These are phyloP conservation scores for Aegotheles bennettii DNA, from an alignment of 2,113 vertebrate genomes.

Conservation along the genomic window DNA sequence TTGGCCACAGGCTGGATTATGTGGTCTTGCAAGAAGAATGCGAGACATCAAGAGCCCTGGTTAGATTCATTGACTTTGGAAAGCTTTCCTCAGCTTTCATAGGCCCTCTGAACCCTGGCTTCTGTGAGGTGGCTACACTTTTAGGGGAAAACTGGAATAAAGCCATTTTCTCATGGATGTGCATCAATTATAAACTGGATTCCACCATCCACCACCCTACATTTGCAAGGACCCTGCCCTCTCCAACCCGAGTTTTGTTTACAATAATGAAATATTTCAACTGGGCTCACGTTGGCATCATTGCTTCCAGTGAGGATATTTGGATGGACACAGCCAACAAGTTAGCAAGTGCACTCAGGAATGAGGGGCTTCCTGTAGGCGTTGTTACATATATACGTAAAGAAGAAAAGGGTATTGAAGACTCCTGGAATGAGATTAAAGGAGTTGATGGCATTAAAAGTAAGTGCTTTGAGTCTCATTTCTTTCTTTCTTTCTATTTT, in stretches of 20 bases:
- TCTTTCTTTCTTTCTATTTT: too few species aligned
- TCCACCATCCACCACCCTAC: slow-evolving; percentile 68
- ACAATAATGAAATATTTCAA: slow-evolving; percentile 83
- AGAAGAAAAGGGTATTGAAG: slow-evolving; percentile 74
- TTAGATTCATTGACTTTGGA: slow-evolving; percentile 75
- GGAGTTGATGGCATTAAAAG: slow-evolving; percentile 77
- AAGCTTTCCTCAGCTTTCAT: slow-evolving; percentile 78
- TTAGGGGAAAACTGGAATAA: slow-evolving; percentile 86
- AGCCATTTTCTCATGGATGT: slow-evolving; percentile 86
- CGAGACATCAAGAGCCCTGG: slow-evolving; percentile 80
- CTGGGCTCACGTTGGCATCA: slow-evolving; percentile 85
- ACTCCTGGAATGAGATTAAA: slow-evolving; percentile 74
- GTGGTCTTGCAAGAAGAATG: slow-evolving; percentile 84
- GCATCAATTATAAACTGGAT: slow-evolving; percentile 82
- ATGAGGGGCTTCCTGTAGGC: slow-evolving; percentile 76
- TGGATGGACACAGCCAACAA: slow-evolving; percentile 82
- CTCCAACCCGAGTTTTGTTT: slow-evolving; percentile 77
- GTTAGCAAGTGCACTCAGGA: slow-evolving; percentile 77
- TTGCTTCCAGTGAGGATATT: slow-evolving; percentile 84
- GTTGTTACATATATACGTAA: slow-evolving; percentile 72
- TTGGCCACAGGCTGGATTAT: slow-evolving; percentile 78
- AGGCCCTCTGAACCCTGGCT: slow-evolving; percentile 86
- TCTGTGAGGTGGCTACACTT: slow-evolving; percentile 81
- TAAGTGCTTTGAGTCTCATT: slow-evolving; percentile 60
- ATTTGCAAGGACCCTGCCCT: slow-evolving; percentile 78